phyloP scores from a whole-genome alignment of 2,113 vertebrate genomes.

The Heloderma charlesbogerti region DNA sequence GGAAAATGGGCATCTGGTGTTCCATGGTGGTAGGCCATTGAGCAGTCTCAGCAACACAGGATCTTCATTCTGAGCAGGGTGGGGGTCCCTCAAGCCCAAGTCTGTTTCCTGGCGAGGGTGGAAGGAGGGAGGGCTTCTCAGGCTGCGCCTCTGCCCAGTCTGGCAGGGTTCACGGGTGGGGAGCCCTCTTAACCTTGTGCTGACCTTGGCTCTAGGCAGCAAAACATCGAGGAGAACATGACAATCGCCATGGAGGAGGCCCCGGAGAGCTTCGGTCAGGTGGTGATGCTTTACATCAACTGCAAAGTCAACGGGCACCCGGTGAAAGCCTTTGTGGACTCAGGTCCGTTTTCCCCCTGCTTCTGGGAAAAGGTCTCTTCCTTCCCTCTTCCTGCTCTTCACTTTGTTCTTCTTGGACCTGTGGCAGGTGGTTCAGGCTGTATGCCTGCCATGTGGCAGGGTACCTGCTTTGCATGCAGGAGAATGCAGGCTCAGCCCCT shows the following conservation, averaged over 20 bases:
- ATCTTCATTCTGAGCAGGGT: background rate
- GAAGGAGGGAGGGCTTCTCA: background rate
- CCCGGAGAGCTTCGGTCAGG: constrained; percentile 97
- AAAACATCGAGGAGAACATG: constrained; percentile 99
- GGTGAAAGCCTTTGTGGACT: constrained; percentile 98
- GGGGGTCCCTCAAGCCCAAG: background rate
- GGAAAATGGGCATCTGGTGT: too few species aligned
- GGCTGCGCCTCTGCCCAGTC: background rate
- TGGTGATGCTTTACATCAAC: constrained; percentile 99
- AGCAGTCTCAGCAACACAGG: background rate
- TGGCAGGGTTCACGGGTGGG: too few species aligned
- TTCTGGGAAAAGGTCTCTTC: background rate
- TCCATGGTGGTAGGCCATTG: too few species aligned
- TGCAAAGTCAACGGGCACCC: constrained; percentile 98
- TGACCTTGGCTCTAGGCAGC: constrained; percentile 83
- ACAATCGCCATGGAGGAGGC: constrained; percentile 99
- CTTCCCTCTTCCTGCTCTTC: background rate
- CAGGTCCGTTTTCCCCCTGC: constrained; percentile 78
- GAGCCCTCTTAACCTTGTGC: constrained; percentile 28
- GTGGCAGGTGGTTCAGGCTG: fast-evolving
- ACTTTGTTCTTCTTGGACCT: background rate
- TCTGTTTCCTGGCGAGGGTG: constrained; percentile 5
- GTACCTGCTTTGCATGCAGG: background rate
- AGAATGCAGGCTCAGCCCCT: too few species aligned
- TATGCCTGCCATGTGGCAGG: background rate